Base-by-base conservation (phyloP, 2,113 vertebrate species). In the Lagopus leucura region DNA sequence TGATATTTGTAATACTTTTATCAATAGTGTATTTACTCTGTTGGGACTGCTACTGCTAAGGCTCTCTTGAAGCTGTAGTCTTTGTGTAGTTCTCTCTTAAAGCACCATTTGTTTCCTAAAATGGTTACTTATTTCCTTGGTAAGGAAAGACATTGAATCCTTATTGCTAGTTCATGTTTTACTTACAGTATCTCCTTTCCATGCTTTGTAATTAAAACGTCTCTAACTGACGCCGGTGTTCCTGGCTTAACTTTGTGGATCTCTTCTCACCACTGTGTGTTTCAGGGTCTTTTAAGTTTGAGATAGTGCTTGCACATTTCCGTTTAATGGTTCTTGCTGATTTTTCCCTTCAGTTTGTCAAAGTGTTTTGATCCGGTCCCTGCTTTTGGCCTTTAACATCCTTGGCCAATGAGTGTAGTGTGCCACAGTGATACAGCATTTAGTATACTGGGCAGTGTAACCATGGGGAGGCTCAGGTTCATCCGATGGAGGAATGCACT, bases 1-100 rank as follows among this genome's bases (percentile, higher is more conserved):
- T 96, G 87, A 45, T 97, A 82, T 95, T 93, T 95, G 45, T 95
- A 94, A 86, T 85, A 57, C 74, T 91, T 96, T 92, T 91, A 90
- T 97, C 94, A 96, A 50, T 42, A 86, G 42, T 74, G 18, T 32
- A 43, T 83, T 92, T 90, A 24, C 71, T 48, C 83, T 88, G 86
- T 93, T 97, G 89, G 77, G 93, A 70, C 77, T 94, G 16, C 80
- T 79, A n/a, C 66, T 8, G n/a, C 9, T 86, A 64, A 91, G 36
- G 27, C 77, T 61, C 42, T 71, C 40, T 42, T 92, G 17, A 81
- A 84, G 48, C 89, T 94, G 66, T 16, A 30, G 24, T 65, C 78
- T 75, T 54, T 11, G n/a, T 88, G 32, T 58, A 81, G 16, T 55
- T 82, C 54, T 94, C 80, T 92, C 48, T 38, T 40, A 67, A 80